Base-by-base conservation (phyloP, 2,797 vertebrate species). In the Bryconaethiops microstoma region DNA sequence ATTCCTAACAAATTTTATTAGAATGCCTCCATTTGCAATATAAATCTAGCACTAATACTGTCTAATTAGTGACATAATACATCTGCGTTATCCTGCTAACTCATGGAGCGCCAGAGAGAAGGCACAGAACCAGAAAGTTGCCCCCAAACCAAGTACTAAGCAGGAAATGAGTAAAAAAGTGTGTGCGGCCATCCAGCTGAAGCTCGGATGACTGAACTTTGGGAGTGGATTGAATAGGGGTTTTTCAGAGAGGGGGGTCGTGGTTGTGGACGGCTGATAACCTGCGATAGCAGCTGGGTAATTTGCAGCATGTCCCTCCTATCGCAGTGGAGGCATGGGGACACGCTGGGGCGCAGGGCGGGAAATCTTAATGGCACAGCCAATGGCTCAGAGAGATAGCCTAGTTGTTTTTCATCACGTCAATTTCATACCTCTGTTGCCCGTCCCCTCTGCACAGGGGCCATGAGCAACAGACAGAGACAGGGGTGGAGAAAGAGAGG, bases 381-480 rank as follows among this genome's bases (percentile, higher is more conserved):
- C 91, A 93, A 92, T 92, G 90, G 87, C 89, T 93, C 89, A 90
- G 89, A 89, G 91, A 93, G 91, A 91, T 91, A 92, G 89, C 87
- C 88, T 84, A 86, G 88, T 90, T 93, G 90, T 92, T 92, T 93
- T 91, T 91, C 92, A 92, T 92, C 88, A 90, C 90, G 89, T 90
- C 91, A 90, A 91, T 92, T 94, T 93, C 90, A 91, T 88, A 80
- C 83, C 82, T 45, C 39, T 39, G 25, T 74, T 76, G 67, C 82
- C 71, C n/a, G 63, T 71, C 83, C 83, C 73, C 80, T 78, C 54
- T 35, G 45, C 60, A n/a, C 55, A 50, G 29, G 8, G 68, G 35
- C 23, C 69, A 67, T 1, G 35, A 74, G 59, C 59, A 76, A 74
- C 59, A 72, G 81, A 70, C 8, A 81, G 45, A 62, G 13, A 68